Base-by-base conservation (phyloP, 1,140 invertebrate species). In the Solenopsis invicta region DNA sequence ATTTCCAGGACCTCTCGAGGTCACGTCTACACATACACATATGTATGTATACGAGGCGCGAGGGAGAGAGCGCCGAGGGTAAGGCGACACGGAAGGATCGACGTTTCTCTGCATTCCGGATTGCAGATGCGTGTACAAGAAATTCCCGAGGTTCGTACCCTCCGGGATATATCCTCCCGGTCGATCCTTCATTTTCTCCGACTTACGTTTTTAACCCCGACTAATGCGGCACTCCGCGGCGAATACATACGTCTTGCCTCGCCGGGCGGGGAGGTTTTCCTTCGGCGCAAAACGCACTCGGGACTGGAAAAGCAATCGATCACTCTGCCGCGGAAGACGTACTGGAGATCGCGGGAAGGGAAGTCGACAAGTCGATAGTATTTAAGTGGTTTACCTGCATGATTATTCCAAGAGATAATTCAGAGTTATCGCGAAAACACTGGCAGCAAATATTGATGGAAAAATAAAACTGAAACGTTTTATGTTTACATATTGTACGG, bases 131-230 rank as follows among this genome's bases (percentile, higher is more conserved):
- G 16, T 18, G 21, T 81, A 50, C 54, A 56, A 84, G 69, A 69
- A 87, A 48, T 21, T 37, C 21, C 56, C 37, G 18, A 13, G 59
- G 37, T 45, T 69, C 29, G n/a, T 64, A n/a, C 52, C 50, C 29
- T 48, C 24, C 18, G 13, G 64, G 8, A 86, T 12, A 10, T 21
- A 29, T 29, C 5, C n/a, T 41, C 21, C 6, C 9, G 48, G 54
- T 69, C 77, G 77, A 81, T 81, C 50, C 37, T 71, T 81, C 78
- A 81, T 81, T 81, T 81, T 81, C 78, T 56, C 12, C 50, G 64
- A 71, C 78, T 81, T 81, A 69, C 78, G 78, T 81, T 81, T 81
- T 81, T 56, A 69, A 81, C 64, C 21, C 34, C 34, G 34, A 29
- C 78, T 81, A 69, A 81, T 81, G 78, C 34, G 77, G 13, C n/a